A percentile compares a stretch with the other conserved stretches of the same genome.
These are phyloP conservation scores for Achroia grisella DNA, from an alignment of 1,140 invertebrate genomes.

Conservation along the genomic window DNA sequence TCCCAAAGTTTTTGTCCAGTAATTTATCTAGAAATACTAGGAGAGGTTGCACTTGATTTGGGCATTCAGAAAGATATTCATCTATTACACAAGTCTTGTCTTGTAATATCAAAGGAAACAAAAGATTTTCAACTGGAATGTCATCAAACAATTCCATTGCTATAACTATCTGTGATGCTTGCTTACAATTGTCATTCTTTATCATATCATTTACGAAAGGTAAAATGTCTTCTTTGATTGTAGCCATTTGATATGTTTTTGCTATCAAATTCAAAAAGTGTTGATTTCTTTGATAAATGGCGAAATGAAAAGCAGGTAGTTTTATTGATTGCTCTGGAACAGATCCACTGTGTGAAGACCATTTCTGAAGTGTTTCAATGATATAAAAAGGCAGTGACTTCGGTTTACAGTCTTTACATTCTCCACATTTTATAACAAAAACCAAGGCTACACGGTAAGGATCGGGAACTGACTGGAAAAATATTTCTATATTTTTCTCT, in stretches of 20 bases:
- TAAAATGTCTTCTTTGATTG: conserved; percentile 46
- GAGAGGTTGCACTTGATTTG: conserved; percentile 75
- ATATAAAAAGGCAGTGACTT: conserved; percentile 58
- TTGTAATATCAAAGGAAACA: conserved; percentile 83
- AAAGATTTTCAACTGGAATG: conserved; percentile 78
- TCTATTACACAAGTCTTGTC: conserved; percentile 81
- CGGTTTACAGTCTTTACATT: conserved; percentile 60
- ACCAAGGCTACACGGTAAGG: conserved; percentile 42
- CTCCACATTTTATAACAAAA: conserved; percentile 54
- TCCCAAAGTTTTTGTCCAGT: conserved; percentile 59
- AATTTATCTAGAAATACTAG: conserved; percentile 79
- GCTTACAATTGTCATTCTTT: conserved; percentile 55
- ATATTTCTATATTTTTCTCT: conserved; percentile 37
- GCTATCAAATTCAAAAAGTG: conserved; percentile 46
- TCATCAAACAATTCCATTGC: conserved; percentile 77
- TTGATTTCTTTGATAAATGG: conserved; percentile 50
- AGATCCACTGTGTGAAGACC: conserved; percentile 26
- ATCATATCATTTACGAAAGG: conserved; percentile 56
- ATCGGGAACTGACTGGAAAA: conserved; percentile 34
- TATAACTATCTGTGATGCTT: conserved; percentile 78
- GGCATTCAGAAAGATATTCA: conserved; percentile 77
- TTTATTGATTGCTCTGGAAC: conserved; percentile 41
- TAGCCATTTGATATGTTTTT: conserved; percentile 46
- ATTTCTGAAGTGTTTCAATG: conserved; percentile 49
- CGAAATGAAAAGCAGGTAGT: conserved; percentile 55